phyloP scores from a whole-genome alignment of 2,888 invertebrate genomes.

The Eupithecia vulgata region DNA sequence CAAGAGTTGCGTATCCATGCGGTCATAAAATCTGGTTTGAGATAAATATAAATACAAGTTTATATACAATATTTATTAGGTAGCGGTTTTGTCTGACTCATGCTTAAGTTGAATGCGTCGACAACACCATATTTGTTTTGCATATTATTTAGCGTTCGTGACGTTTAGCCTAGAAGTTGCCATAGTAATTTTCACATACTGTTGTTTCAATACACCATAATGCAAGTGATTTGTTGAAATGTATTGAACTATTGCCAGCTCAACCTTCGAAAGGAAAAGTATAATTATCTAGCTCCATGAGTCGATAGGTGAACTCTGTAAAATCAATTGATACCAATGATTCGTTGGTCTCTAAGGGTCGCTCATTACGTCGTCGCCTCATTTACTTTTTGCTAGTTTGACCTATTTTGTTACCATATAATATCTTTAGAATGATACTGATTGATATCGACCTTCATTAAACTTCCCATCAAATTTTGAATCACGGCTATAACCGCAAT shows the following conservation, averaged over 20 bases:
- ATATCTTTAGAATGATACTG: conserved; percentile 1
- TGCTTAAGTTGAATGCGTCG: background rate
- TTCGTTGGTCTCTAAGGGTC: background rate
- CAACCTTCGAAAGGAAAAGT: background rate
- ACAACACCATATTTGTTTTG: conserved; percentile 3
- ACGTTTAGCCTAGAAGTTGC: background rate
- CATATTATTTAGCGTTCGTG: background rate
- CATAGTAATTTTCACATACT: background rate
- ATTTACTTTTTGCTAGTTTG: background rate
- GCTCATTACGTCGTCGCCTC: no score
- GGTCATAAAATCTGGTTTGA: conserved; percentile 10
- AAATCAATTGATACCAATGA: background rate
- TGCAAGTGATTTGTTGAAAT: background rate
- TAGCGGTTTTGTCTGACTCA: conserved; percentile 1
- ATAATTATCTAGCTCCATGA: background rate
- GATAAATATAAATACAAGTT: background rate
- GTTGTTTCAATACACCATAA: background rate
- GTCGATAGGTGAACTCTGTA: background rate
- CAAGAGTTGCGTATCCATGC: conserved; percentile 11
- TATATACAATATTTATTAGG: background rate
- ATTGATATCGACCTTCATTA: conserved; percentile 4
- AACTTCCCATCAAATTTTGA: background rate
- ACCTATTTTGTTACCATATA: background rate
- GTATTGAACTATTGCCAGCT: background rate
- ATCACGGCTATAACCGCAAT: background rate